A percentile compares a stretch with the other conserved stretches of the same genome.
phyloP scores from a whole-genome alignment of 2,113 vertebrate genomes.

The Todiramphus saurophagus region DNA sequence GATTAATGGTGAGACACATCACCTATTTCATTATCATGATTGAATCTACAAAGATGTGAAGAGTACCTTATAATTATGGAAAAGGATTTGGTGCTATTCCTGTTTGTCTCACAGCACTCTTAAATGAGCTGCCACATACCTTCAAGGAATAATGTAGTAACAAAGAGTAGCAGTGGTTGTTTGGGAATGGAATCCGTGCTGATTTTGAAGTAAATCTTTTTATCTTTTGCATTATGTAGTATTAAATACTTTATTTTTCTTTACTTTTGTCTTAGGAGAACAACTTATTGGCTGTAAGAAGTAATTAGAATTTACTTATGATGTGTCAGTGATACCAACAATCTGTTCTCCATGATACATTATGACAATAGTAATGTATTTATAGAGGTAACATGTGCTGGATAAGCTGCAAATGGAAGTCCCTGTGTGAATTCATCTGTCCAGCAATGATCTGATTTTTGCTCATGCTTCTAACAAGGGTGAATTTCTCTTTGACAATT shows the following conservation, averaged over 20 bases:
- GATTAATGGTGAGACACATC: not conserved
- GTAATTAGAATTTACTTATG: not conserved
- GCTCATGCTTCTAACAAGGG: not conserved
- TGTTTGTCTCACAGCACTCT: not conserved
- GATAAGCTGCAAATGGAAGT: not conserved
- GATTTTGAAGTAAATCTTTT: not conserved
- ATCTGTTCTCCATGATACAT: not conserved
- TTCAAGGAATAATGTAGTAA: not conserved
- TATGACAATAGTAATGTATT: not conserved
- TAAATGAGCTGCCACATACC: not conserved
- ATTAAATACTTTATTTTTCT: not conserved
- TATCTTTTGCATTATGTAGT: not conserved
- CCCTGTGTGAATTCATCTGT: not conserved
- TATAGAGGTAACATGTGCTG: not conserved
- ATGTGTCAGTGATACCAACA: not conserved
- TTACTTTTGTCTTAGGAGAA: not conserved
- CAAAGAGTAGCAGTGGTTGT: not conserved
- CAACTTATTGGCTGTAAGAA: not conserved
- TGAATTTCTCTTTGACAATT: not conserved
- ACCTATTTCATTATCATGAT: not conserved
- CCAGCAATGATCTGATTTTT: not conserved
- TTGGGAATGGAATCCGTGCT: not conserved
- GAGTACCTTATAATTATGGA: not conserved
- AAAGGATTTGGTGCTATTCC: not conserved
- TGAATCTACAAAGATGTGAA: not conserved